Conservation (phyloP, 2,888 invertebrate genomes). For the Salticus scenicus region DNA sequence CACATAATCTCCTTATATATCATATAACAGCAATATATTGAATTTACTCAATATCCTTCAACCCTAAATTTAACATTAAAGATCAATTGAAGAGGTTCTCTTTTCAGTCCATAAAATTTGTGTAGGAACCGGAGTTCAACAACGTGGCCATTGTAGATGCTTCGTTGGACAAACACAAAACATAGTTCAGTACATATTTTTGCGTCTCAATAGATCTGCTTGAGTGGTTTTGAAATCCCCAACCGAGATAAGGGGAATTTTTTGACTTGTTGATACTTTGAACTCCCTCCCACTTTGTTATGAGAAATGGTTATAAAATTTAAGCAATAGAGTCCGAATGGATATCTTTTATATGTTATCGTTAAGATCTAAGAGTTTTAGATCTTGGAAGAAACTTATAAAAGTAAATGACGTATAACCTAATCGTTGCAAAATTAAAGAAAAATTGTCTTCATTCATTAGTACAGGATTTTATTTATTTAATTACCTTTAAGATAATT, state of each 20-base stretch:
- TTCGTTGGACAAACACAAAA: conserved; percentile 33
- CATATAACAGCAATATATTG: not conserved
- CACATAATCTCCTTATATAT: conserved; percentile 14
- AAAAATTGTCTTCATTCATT: too few species aligned
- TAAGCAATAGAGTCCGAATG: too few species aligned
- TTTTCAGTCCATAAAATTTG: conserved; percentile 47
- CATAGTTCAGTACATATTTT: conserved; percentile 8
- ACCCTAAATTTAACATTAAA: conserved; percentile 23
- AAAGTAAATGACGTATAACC: too few species aligned
- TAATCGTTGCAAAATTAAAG: too few species aligned
- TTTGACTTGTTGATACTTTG: conserved; percentile 20
- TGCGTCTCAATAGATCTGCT: not conserved
- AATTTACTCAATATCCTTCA: not conserved
- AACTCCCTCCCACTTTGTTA: not conserved
- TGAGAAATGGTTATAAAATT: not conserved
- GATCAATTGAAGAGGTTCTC: conserved; percentile 3
- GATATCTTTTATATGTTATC: too few species aligned
- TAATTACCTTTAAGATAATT: too few species aligned
- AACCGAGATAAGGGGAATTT: conserved; percentile 23
- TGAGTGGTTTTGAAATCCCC: conserved; percentile 17
- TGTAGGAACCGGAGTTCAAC: not conserved
- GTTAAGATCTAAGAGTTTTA: too few species aligned
- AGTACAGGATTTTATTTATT: too few species aligned
- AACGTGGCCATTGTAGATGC: conserved; percentile 28
- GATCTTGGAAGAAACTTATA: too few species aligned